Percentiles rank a stretch among this genome's conserved stretches.
These are phyloP conservation scores for Dryas iulia DNA, from an alignment of 1,140 invertebrate genomes.

Conservation along the genomic window DNA sequence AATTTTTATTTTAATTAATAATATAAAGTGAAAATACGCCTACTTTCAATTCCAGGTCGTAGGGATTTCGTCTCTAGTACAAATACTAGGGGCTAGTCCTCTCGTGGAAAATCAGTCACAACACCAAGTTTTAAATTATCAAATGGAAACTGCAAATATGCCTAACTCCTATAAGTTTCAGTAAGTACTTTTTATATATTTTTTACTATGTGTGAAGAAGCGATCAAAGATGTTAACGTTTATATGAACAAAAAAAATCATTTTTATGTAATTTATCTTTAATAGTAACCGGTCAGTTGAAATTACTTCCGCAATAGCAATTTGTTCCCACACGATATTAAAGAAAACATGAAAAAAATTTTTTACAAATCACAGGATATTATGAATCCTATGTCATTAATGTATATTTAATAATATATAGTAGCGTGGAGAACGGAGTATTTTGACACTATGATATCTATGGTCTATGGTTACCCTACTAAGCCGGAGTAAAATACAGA, in stretches of 20 bases:
- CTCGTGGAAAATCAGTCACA: constrained; percentile 42
- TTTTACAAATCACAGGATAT: no score
- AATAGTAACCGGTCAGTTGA: not conserved
- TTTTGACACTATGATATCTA: no score
- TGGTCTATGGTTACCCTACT: no score
- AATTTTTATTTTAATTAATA: not conserved
- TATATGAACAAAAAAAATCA: not conserved
- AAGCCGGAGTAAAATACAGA: no score
- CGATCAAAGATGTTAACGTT: not conserved
- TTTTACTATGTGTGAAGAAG: not conserved
- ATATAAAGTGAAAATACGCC: not conserved
- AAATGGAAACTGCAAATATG: constrained; percentile 59
- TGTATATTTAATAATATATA: no score
- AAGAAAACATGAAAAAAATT: not conserved
- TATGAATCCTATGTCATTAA: no score
- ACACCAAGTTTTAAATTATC: constrained; percentile 55
- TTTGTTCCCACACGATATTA: not conserved
- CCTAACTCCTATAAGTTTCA: constrained; percentile 67
- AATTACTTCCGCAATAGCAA: not conserved
- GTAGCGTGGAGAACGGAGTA: no score
- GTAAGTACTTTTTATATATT: constrained; percentile 45
- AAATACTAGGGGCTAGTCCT: constrained; percentile 43
- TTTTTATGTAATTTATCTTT: not conserved
- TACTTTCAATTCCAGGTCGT: constrained; percentile 44
- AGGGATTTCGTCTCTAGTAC: constrained; percentile 32